phyloP scores from a whole-genome alignment of 2,113 vertebrate species.

The Scolopax mira region DNA sequence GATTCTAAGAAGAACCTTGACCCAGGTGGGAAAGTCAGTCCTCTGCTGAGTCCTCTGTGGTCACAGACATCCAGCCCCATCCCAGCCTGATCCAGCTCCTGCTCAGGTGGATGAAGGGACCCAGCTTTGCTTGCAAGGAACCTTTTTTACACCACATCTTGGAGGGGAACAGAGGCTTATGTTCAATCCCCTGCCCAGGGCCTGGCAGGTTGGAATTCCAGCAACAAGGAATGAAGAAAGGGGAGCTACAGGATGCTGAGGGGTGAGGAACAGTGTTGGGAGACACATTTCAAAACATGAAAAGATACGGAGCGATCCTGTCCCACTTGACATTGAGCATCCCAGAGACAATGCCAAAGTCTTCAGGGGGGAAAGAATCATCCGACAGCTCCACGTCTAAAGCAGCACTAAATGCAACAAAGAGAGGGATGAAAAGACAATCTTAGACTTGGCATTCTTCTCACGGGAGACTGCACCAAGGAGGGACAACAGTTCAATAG shows the following conservation, averaged over 20 bases:
- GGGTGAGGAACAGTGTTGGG: rapidly evolving
- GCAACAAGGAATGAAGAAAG: rapidly evolving
- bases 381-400: constrained; percentile 94
- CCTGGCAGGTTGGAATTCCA: background rate
- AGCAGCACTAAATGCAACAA: constrained; percentile 78
- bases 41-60: background rate
- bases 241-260: background rate
- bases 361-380: constrained; percentile 95
- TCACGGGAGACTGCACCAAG: background rate
- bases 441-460: background rate
- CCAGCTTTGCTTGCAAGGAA: background rate
- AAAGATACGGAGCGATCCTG: constrained; percentile 96
- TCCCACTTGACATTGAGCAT: constrained; percentile 98
- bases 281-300: background rate
- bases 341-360: constrained; percentile 95
- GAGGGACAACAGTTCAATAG: background rate
- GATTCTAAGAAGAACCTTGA: background rate
- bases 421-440: background rate
- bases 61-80: background rate
- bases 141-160: background rate
- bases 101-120: background rate
- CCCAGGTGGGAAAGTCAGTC: too few relatives aligned
- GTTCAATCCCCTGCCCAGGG: background rate
- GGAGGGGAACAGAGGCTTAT: background rate
- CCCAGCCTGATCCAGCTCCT: background rate